Percentiles rank a stretch among this genome's conserved stretches.
Conservation (phyloP, 2,888 invertebrate genomes). For the Platycheirus albimanus region DNA sequence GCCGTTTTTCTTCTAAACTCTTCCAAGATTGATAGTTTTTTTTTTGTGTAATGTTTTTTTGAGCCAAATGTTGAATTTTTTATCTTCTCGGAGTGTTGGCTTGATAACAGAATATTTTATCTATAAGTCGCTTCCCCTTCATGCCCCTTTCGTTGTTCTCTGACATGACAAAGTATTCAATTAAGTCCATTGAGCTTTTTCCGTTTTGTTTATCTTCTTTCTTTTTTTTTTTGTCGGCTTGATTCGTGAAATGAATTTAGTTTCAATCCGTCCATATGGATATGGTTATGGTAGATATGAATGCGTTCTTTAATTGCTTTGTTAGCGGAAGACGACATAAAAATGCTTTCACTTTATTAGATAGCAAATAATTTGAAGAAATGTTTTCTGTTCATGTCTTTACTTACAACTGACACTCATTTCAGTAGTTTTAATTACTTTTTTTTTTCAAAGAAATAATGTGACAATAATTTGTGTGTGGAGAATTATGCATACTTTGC, state of each 20-base stretch:
- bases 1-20: background rate
- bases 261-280: background rate
- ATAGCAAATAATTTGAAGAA: background rate
- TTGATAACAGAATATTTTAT: constrained; percentile 14
- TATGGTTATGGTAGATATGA: background rate
- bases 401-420: constrained; percentile 43
- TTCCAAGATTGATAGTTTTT: constrained; percentile 6
- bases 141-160: background rate
- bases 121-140: constrained; percentile 2
- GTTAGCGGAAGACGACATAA: constrained; percentile 10
- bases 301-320: constrained; percentile 35
- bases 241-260: constrained; percentile 21
- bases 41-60: background rate
- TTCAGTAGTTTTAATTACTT: constrained; percentile 35
- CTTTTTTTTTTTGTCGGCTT: background rate
- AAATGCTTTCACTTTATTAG: constrained; percentile 62
- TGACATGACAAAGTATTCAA: background rate
- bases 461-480: constrained; percentile 40
- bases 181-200: constrained; percentile 30
- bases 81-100: background rate
- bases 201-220: constrained; percentile 24
- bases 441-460: constrained; percentile 12
- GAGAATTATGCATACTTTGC: constrained; percentile 31
- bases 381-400: constrained; percentile 20
- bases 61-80: constrained; percentile 8